Conservation (phyloP, 2,888 invertebrate genomes). For the Leptopilina drosophilae region DNA sequence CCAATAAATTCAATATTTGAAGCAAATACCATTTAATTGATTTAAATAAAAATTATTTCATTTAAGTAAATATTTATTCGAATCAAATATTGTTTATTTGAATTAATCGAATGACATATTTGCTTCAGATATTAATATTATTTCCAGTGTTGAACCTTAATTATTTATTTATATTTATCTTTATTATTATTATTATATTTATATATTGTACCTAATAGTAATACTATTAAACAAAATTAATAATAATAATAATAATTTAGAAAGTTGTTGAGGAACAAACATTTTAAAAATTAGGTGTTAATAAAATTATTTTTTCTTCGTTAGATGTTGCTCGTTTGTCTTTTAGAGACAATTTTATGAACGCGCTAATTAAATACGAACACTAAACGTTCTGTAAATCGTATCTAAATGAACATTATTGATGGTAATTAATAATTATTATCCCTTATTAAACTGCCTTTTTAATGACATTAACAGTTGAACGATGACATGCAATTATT, state of each 20-base stretch:
- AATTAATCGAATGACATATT: no score
- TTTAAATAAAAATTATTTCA: no score
- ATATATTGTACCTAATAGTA: no score
- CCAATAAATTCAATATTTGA: no score
- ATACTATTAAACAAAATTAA: no score
- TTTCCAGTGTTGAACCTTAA: no score
- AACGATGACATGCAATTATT: conserved; percentile 4
- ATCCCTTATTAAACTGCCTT: conserved; percentile 3
- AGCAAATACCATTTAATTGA: no score
- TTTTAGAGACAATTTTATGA: conserved; percentile 2
- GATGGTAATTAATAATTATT: conserved; percentile 24
- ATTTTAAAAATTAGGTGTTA: not conserved
- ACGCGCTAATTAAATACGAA: not conserved
- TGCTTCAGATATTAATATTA: no score
- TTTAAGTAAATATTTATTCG: no score
- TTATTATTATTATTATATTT: no score
- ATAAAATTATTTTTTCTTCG: not conserved
- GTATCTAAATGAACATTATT: not conserved
- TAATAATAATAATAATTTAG: not conserved
- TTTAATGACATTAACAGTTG: conserved; percentile 12
- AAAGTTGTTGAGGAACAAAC: not conserved
- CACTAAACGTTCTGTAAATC: not conserved
- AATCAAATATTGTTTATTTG: no score
- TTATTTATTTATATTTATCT: no score
- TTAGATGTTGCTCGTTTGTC: not conserved